Percentiles rank a stretch among this genome's conserved stretches.
These are phyloP conservation scores for Toxonevra muliebris DNA, from an alignment of 2,888 invertebrate genomes.

Conservation along the genomic window DNA sequence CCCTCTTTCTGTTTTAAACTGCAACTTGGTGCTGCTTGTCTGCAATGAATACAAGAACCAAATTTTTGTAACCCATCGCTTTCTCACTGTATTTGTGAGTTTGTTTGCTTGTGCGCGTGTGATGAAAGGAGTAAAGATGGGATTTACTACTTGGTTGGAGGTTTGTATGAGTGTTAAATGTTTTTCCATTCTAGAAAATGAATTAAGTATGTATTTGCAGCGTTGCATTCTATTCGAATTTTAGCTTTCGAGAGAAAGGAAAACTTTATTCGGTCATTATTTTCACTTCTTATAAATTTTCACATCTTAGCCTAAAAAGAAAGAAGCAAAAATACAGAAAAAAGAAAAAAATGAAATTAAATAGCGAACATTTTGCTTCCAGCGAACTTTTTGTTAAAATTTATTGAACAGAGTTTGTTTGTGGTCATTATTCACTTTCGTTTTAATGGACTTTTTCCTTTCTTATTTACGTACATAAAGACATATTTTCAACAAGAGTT, in stretches of 20 bases:
- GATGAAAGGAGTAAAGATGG: no score
- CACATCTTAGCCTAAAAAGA: neutral
- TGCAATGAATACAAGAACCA: no score
- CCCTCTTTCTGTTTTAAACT: no score
- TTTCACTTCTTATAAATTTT: constrained; percentile 3
- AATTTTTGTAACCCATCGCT: no score
- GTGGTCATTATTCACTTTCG: neutral
- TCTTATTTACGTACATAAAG: neutral
- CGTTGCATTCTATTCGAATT: neutral
- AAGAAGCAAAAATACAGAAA: neutral
- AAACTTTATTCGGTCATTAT: constrained; percentile 1
- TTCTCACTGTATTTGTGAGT: no score
- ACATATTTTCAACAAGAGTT: no score
- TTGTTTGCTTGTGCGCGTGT: no score
- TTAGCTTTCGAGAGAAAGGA: neutral
- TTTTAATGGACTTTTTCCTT: neutral
- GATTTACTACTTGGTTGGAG: no score
- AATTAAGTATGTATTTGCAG: neutral
- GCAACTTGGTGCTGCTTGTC: no score
- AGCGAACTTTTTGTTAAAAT: neutral
- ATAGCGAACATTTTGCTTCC: neutral
- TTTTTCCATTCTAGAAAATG: neutral
- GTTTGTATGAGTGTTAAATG: neutral
- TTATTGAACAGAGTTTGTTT: neutral
- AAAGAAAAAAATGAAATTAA: neutral